Conservation (phyloP, 2,113 vertebrate species). For the Melanotaenia duboulayi region DNA sequence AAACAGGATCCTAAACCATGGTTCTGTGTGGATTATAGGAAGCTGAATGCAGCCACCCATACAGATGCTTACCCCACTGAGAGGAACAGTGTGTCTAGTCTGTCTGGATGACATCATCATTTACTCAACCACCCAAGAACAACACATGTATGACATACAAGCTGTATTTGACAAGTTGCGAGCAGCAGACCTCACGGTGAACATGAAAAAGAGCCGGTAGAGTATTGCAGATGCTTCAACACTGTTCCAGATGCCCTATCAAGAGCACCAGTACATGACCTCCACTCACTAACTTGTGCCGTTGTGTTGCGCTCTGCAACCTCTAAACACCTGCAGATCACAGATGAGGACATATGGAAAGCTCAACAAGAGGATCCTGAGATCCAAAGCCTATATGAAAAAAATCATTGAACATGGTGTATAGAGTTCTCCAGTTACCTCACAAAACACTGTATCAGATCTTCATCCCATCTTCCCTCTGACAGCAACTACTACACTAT, state of each 20-base stretch:
- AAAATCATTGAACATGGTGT: not conserved
- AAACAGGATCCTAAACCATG: not conserved
- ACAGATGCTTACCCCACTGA: not conserved
- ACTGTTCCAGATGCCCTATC: conserved; percentile 9
- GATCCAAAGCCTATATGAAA: not conserved
- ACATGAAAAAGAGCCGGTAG: not conserved
- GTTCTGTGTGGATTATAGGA: not conserved
- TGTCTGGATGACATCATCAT: too few species aligned
- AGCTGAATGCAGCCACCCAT: not conserved
- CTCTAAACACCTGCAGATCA: not conserved
- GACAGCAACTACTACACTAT: not conserved
- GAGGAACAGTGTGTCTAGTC: too few species aligned
- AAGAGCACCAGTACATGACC: not conserved
- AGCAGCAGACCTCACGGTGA: too few species aligned
- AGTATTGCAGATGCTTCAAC: not conserved
- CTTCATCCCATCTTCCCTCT: not conserved
- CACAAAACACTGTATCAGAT: not conserved
- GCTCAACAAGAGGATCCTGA: not conserved
- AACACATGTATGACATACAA: too few species aligned
- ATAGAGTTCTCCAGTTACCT: not conserved
- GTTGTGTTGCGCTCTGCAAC: not conserved
- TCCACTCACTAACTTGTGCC: not conserved
- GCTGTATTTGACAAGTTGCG: too few species aligned
- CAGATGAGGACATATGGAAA: not conserved
- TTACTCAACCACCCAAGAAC: too few species aligned